Evolutionary conservation across 1,140 invertebrate genomes (phyloP), one percentile per base, ranked within the genome.

Genomic region (Drosophila teissieri): DNA sequence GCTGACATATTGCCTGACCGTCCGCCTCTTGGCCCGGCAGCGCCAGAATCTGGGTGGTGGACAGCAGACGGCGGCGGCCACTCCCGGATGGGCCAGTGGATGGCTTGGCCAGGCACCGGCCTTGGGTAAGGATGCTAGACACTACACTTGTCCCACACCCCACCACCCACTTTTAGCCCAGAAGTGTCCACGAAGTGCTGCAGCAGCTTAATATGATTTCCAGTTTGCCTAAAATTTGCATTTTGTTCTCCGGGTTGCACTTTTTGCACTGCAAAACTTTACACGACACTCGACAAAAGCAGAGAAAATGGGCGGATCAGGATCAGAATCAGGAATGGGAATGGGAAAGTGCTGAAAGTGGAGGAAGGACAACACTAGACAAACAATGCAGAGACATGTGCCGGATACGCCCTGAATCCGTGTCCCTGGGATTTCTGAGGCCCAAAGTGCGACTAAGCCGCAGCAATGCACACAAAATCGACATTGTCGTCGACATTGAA

Each of bases 1-100:
- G 80, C 93, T 98, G 36, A 98, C 98, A 2, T 99, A 99, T 88
- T 95, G 96, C 4, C 94, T 98, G 53, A 99, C 98, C 0, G 97
- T 98, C 2, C 94, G 96, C 54, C 93, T 98, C 4, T 93, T 98
- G 73, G 96, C 96, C 15, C 92, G 95, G 48, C 96, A 97, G 90
- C 94, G 95, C 67, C 96, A 96, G 85, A 96, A 96, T 63, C 92
- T 97, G 7, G 95, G 95, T 7, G 94, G 93, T 44, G 82, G 88
- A 19, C 83, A 90, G 56, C 82, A 78, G 53, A 77, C 89, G n/a
- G 63, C 84, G n/a, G 88, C 75, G 4, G 77, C 57, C 40, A 88
- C 79, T n/a, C 80, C 76, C 11, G 94, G 94, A 79, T 94, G 94
- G 94, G 94, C 94, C 22, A 94, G 93, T 39, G 94, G 93, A 61